Base-by-base conservation (phyloP, 2,797 vertebrate genomes). In the Poecile montanus region DNA sequence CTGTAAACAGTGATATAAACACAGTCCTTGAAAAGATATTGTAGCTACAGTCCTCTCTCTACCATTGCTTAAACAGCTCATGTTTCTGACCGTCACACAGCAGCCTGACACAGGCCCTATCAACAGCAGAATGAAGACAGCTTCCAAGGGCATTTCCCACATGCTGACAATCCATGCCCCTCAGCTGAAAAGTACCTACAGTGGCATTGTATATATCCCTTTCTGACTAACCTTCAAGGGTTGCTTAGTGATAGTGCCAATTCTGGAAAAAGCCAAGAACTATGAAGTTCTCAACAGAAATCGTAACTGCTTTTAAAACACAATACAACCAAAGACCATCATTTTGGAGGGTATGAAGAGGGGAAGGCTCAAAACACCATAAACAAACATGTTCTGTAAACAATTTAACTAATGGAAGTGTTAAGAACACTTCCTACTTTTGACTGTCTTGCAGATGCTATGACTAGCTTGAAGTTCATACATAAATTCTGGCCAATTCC, bases 61-160 rank as follows among this genome's bases (percentile, higher is more conserved):
- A 45, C 56, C 32, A 30, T 0, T 42, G 32, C 30, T 67, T 38
- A n/a, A 88, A 82, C 29, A 44, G 34, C 25, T 63, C 1, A 0
- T 20, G 11, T 21, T 67, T 73, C 30, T 50, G 38, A 61, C 36
- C 44, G 65, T 23, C 29, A 57, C 32, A 30, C 0, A 32, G 36
- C 42, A 83, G 26, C 18, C 67, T 7, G 16, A 57, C 60, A 77
- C 18, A 20, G 11, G 36, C 44, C 11, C 44, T 21, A 17, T 2
- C 11, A 6, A 74, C 16, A 74, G 11, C 11, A 58, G n/a, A 81
- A 80, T 14, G 17, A 80, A 80, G 48, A 76, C 8, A 73, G 23
- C 18, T 68, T 40, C 30, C 47, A 70, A 78, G 29, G 15, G 13
- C 42, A 89, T 14, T 60, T 53, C n/a, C 48, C 32, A 23, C 11